phyloP scores from a whole-genome alignment of 1,140 invertebrate species.

The Camponotus pennsylvanicus region DNA sequence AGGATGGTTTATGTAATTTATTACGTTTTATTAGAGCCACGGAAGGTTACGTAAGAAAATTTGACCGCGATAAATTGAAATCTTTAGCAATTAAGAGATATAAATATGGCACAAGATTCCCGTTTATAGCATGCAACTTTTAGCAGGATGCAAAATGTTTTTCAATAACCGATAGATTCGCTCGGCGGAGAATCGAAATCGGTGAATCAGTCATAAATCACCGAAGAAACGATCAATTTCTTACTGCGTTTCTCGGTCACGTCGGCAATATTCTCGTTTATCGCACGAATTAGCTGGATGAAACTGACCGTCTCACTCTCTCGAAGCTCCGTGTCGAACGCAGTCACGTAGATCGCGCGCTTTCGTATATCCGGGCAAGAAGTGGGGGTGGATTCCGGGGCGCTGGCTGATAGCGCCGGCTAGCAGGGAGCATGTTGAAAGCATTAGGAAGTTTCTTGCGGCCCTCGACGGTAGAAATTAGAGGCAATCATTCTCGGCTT shows the following conservation, averaged over 20 bases:
- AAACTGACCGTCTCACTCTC: constrained; percentile 55
- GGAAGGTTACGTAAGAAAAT: not conserved
- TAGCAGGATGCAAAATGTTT: not conserved
- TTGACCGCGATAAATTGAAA: not conserved
- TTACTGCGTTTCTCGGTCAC: constrained; percentile 42
- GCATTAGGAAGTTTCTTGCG: constrained; percentile 83
- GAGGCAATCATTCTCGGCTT: constrained; percentile 83
- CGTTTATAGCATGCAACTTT: not conserved
- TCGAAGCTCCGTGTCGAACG: constrained; percentile 49
- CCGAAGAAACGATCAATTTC: constrained; percentile 36
- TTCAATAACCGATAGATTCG: not conserved
- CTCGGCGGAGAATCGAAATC: constrained; percentile 4
- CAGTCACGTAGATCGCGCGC: constrained; percentile 60
- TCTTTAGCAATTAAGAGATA: not conserved
- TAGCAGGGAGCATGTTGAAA: constrained; percentile 79
- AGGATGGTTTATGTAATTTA: not conserved
- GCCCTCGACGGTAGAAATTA: constrained; percentile 77
- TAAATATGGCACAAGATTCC: not conserved
- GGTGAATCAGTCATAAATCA: constrained; percentile 37
- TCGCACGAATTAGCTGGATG: constrained; percentile 43
- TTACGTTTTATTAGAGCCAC: not conserved
- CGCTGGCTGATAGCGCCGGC: constrained; percentile 67
- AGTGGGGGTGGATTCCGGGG: constrained; percentile 44
- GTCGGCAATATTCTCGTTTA: constrained; percentile 60
- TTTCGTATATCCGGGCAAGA: constrained; percentile 62